Evolutionary conservation across 1,140 invertebrate genomes (phyloP), one percentile per base, ranked within the genome.

Genomic region (Drosophila burlai): DNA sequence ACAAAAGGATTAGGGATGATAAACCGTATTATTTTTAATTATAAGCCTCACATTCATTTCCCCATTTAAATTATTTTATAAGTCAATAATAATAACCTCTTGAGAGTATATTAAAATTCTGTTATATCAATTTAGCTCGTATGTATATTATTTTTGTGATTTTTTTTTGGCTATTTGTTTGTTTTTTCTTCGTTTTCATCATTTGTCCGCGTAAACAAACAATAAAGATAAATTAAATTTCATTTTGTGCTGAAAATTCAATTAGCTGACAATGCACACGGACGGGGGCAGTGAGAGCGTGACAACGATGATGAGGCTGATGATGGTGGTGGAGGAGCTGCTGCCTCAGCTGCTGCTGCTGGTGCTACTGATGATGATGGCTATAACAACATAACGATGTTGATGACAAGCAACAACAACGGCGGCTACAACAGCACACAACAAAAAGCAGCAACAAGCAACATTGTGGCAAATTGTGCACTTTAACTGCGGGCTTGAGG

Each of bases 171-270:
- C 24, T 29, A 11, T 36, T 21, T 55, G 57, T 49, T 21, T 62
- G 52, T 50, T 69, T 66, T 46, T 16, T n/a, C 45, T 59, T 66
- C 50, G 68, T 79, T 72, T 63, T 80, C 49, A 61, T 63, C 76
- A 87, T 87, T 83, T 80, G 84, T 71, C 71, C 73, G 67, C 21
- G 77, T 76, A 89, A 83, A 78, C 84, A 89, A 89, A 83, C 77
- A 89, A 87, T 82, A 89, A 90, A 84, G 78, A 90, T 89, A 89
- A 87, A 89, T 89, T 89, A 81, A 89, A 90, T 89, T 86, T 81
- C 81, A 90, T 87, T 87, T 81, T 74, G 80, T 76, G 84, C 81
- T 89, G 84, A 89, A 89, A 89, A 89, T 89, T 89, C 81, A 89
- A 89, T 89, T 89, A 89, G 84, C 85, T 90, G 85, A 84, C 85